Conservation (phyloP, 2,113 vertebrate species). For the Notarius quadriscutis region DNA sequence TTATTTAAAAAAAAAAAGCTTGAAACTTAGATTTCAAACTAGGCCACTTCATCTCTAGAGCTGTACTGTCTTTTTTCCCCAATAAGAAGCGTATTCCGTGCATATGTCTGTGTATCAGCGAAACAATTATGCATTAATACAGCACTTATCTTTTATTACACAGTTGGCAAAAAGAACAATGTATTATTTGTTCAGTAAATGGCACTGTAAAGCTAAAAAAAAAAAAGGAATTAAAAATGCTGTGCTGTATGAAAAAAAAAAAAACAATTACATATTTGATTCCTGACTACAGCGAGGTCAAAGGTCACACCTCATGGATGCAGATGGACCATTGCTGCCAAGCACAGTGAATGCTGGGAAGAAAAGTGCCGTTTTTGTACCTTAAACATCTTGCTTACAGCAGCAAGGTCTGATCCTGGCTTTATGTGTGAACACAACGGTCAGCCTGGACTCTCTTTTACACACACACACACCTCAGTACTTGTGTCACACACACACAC, state of each 20-base stretch:
- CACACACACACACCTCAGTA: conserved; percentile 29
- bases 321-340: conserved; percentile 68
- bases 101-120: neutral
- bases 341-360: conserved; percentile 73
- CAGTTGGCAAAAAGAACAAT: neutral
- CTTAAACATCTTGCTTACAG: conserved; percentile 84
- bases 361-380: conserved; percentile 72
- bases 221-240: neutral
- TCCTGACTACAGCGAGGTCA: conserved; percentile 60
- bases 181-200: neutral
- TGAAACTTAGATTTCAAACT: conserved; percentile 9
- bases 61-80: neutral
- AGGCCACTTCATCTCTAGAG: neutral
- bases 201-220: neutral
- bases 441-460: conserved; percentile 64
- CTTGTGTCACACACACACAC: conserved; percentile 43
- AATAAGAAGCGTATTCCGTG: neutral
- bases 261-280: neutral
- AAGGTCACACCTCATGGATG: conserved; percentile 70
- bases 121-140: neutral
- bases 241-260: neutral
- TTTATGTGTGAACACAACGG: conserved; percentile 80
- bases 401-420: conserved; percentile 82
- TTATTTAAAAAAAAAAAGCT: neutral
- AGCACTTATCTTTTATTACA: neutral